Base-by-base conservation (phyloP, 2,888 invertebrate species). In the Bembecia ichneumoniformis region DNA sequence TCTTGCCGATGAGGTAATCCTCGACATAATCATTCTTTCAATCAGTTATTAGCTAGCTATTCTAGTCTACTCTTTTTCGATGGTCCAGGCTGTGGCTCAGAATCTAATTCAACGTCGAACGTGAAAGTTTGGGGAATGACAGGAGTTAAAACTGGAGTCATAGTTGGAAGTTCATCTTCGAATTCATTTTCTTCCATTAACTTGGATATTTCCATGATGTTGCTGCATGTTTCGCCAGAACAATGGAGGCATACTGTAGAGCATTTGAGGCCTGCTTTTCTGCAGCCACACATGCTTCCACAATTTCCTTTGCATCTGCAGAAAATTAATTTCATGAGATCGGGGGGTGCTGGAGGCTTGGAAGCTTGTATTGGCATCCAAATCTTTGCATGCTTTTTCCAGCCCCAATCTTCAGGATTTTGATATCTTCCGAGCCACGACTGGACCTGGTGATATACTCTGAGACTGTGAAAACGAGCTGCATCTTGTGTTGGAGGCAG, bases 241-340 rank as follows among this genome's bases (percentile, higher is more conserved):
- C 55, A 55, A 50, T 57, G 48, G 52, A 51, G 17, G 55, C 53
- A 55, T 13, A 20, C 52, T n/a, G n/a, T n/a, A n/a, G n/a, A n/a
- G n/a, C n/a, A 55, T 57, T 57, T 55, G 16, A 54, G 51, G 3
- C 54, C 52, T 54, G 54, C 57, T 55, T 55, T 57, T 54, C 52
- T 20, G 17, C 52, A 52, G 14, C 45, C 45, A 45, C 45, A 45
- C 15, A 15, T 15, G 5, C 16, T 17, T 45, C 45, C 45, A 15
- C 52, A 52, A 45, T 55, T 55, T 49, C 49, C 49, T 48, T 48
- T 54, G 46, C 53, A 53, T 51, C 45, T 51, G 53, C 48, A 53
- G 35, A 49, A n/a, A 43, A 34, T 49, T 16, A 50, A 47, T 20
- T 52, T 52, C 36, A 54, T 5, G 28, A 52, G 51, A 43, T 51